These are phyloP conservation scores for Indicator maculatus DNA, from an alignment of 2,113 vertebrate genomes.

Conservation along the genomic window DNA sequence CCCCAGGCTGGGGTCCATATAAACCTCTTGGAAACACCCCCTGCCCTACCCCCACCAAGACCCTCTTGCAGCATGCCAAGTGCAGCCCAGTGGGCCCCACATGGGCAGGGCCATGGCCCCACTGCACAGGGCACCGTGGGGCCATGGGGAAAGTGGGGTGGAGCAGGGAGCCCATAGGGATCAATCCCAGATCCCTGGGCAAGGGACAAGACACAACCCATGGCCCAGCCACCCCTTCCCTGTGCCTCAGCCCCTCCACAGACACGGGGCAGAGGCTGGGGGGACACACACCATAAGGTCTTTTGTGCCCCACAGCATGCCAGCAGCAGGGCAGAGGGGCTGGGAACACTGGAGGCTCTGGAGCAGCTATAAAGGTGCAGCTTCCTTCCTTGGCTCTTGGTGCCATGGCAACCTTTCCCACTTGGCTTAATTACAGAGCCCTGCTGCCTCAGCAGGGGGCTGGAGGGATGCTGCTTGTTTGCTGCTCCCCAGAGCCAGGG, in stretches of 20 bases:
- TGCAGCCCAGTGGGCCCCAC: not conserved
- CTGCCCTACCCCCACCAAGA: not conserved
- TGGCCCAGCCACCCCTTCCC: not conserved
- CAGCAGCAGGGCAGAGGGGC: not conserved
- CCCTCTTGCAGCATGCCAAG: rapidly evolving
- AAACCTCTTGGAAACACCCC: rapidly evolving
- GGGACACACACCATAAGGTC: no score
- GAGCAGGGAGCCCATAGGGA: rapidly evolving
- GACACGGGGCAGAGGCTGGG: rapidly evolving
- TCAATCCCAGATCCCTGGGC: rapidly evolving
- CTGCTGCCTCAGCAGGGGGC: not conserved
- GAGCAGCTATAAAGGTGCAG: conserved; percentile 22
- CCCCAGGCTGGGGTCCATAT: rapidly evolving
- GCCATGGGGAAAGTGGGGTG: rapidly evolving
- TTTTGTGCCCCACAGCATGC: not conserved
- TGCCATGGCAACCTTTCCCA: conserved; percentile 64
- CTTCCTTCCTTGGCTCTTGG: not conserved
- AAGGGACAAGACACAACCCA: rapidly evolving
- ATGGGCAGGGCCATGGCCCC: rapidly evolving
- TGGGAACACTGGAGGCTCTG: not conserved
- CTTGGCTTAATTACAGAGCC: conserved; percentile 50
- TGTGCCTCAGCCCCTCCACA: rapidly evolving
- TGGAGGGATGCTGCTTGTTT: not conserved
- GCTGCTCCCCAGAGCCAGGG: not conserved
- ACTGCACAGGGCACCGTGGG: rapidly evolving